Evolutionary conservation across 2,797 vertebrate genomes (phyloP).

Genomic region (Brachymystax lenok): DNA sequence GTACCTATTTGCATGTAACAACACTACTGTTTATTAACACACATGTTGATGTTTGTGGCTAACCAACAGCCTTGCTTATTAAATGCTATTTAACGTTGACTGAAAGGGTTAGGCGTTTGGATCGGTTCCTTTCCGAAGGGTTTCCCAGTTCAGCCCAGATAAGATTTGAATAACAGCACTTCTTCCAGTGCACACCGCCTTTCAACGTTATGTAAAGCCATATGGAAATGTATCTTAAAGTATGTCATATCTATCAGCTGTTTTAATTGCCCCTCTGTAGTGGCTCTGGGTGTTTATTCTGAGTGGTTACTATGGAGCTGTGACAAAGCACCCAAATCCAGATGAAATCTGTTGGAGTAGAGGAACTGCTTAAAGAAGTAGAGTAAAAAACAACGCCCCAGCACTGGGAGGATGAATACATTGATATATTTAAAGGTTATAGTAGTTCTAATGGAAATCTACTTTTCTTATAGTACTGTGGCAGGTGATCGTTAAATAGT

Average conservation of each 20-base stretch:
- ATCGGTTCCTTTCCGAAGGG: neutral
- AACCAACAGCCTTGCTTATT: constrained; percentile 2
- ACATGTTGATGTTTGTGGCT: neutral
- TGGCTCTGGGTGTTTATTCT: constrained; percentile 69
- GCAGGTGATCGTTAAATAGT: neutral
- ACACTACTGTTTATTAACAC: neutral
- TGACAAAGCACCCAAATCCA: constrained; percentile 68
- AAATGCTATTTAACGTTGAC: neutral
- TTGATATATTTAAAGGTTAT: neutral
- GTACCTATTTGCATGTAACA: constrained; percentile 15
- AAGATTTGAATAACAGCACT: constrained; percentile 17
- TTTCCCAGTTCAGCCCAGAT: neutral
- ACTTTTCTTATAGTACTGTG: neutral
- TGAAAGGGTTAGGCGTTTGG: neutral
- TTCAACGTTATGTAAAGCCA: constrained; percentile 56
- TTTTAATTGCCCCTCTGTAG: constrained; percentile 74
- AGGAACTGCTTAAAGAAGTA: constrained; percentile 46
- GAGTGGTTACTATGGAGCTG: constrained; percentile 69
- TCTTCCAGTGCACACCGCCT: constrained; percentile 46
- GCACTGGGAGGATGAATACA: constrained; percentile 20
- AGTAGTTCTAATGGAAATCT: neutral
- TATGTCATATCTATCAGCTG: constrained; percentile 74
- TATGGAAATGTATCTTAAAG: constrained; percentile 73
- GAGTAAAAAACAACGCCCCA: constrained; percentile 10
- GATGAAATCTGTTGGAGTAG: constrained; percentile 64